Conservation (phyloP, 2,888 invertebrate species). For the Cheilosia vernalis region DNA sequence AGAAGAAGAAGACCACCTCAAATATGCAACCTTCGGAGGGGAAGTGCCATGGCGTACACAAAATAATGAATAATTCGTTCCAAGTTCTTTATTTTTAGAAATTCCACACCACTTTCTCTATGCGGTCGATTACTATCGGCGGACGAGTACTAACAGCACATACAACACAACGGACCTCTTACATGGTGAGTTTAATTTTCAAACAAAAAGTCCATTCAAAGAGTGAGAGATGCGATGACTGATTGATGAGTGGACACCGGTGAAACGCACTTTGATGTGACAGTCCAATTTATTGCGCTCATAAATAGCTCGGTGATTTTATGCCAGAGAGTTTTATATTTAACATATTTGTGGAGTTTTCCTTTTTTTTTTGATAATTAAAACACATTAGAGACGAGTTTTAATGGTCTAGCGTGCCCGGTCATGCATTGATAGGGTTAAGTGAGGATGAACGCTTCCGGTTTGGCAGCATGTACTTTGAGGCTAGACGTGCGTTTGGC, state of each 20-base stretch:
- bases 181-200: constrained; percentile 25
- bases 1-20: constrained; percentile 28
- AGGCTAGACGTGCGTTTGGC: not conserved
- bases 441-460: constrained; percentile 47
- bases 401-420: not conserved
- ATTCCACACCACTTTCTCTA: constrained; percentile 61
- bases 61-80: constrained; percentile 21
- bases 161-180: not conserved
- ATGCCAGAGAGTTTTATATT: constrained; percentile 33
- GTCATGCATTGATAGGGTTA: constrained; percentile 31
- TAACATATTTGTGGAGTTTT: constrained; percentile 10
- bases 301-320: constrained; percentile 44
- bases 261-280: constrained; percentile 67
- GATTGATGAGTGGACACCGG: constrained; percentile 69
- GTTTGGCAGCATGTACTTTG: not conserved
- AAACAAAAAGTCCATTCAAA: constrained; percentile 45
- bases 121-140: constrained; percentile 29
- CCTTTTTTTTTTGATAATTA: not conserved
- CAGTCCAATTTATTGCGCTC: constrained; percentile 66
- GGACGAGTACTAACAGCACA: not conserved
- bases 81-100: constrained; percentile 69
- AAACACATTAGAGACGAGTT: not conserved
- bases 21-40: constrained; percentile 44
- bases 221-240: constrained; percentile 38
- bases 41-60: not conserved